These are phyloP conservation scores for Onychorhynchus coronatus DNA, from an alignment of 2,113 vertebrate species.

Conservation along the genomic window DNA sequence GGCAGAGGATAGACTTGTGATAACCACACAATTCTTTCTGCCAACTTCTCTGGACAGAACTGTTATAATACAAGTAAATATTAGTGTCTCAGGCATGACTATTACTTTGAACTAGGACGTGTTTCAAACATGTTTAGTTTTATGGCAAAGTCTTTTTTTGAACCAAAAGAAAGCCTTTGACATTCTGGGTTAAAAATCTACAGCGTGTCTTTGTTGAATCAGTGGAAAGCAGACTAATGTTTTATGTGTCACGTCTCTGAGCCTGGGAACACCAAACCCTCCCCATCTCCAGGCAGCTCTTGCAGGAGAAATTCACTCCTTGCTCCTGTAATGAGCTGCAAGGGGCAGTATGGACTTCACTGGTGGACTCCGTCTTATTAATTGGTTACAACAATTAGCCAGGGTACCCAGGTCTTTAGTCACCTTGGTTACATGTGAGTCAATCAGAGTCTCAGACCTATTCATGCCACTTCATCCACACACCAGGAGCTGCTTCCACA, in stretches of 20 bases:
- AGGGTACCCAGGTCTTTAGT: not conserved
- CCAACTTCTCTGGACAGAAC: not conserved
- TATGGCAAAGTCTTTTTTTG: not conserved
- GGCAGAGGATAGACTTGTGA: not conserved
- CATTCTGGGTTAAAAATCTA: not conserved
- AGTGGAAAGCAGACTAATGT: not conserved
- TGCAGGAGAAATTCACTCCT: not conserved
- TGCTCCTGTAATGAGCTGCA: conserved; percentile 7
- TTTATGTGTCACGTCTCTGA: not conserved
- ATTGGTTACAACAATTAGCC: conserved; percentile 68
- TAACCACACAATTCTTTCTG: not conserved
- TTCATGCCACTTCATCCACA: not conserved
- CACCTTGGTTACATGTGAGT: not conserved
- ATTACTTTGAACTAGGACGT: not conserved
- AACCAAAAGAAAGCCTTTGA: not conserved
- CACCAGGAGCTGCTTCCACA: not conserved
- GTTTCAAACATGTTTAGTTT: not conserved
- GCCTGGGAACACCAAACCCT: not conserved
- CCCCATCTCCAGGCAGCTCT: not conserved
- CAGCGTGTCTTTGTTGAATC: not conserved
- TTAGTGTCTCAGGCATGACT: not conserved
- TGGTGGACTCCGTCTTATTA: conserved; percentile 50
- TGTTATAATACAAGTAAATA: not conserved
- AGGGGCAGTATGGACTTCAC: not conserved
- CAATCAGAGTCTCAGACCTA: conserved; percentile 39